These are phyloP conservation scores for Zaprionus lineosus DNA, from an alignment of 2,888 invertebrate species.

Conservation along the genomic window DNA sequence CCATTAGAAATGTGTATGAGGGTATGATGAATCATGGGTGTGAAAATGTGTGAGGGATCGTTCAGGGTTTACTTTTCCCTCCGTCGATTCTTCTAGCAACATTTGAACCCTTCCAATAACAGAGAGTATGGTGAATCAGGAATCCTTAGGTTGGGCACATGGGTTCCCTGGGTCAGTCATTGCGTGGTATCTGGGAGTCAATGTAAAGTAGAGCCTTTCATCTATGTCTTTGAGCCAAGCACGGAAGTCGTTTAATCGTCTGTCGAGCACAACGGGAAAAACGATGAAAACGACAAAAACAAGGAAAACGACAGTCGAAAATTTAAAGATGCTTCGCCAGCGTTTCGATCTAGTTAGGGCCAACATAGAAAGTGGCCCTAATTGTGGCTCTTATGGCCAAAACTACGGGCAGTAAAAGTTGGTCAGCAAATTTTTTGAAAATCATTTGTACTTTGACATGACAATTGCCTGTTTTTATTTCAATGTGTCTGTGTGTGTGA, in stretches of 20 bases:
- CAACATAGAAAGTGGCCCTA: constrained; percentile 67
- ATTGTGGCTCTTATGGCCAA: constrained; percentile 48
- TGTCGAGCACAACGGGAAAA: constrained; percentile 45
- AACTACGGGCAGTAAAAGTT: constrained; percentile 39
- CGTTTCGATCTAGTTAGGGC: constrained; percentile 49
- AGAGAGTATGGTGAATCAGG: too few species aligned
- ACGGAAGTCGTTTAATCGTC: constrained; percentile 74
- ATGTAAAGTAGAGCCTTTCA: too few species aligned
- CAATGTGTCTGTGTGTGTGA: not conserved
- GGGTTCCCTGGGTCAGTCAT: too few species aligned
- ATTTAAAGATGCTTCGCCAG: constrained; percentile 40
- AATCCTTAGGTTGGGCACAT: too few species aligned
- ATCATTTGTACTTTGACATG: constrained; percentile 44
- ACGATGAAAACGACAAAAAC: constrained; percentile 10
- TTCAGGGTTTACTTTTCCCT: too few species aligned
- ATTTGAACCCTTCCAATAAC: too few species aligned
- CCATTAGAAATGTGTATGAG: too few species aligned
- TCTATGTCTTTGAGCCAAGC: too few species aligned
- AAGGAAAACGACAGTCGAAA: constrained; percentile 37
- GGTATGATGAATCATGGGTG: too few species aligned
- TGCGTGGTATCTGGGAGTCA: too few species aligned
- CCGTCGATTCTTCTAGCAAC: too few species aligned
- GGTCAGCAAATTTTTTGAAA: constrained; percentile 37
- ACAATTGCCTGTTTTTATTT: constrained; percentile 9
- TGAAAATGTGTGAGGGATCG: too few species aligned